A percentile compares a stretch with the other conserved stretches of the same genome.
Conservation (phyloP, 2,888 invertebrate species). For the Calameuta pallipes region DNA sequence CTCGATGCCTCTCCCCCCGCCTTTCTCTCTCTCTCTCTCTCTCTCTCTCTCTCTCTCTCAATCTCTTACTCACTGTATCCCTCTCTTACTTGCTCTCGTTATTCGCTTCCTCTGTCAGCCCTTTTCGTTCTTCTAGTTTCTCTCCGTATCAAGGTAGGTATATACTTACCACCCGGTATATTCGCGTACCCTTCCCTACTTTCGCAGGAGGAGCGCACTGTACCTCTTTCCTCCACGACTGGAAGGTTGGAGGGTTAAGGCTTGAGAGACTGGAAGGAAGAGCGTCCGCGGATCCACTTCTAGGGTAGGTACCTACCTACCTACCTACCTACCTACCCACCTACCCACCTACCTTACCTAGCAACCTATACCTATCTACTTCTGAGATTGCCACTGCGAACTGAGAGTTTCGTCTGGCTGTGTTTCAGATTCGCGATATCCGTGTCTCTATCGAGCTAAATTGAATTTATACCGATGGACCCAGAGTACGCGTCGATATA, state of each 20-base stretch:
- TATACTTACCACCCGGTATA: neutral
- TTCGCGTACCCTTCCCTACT: neutral
- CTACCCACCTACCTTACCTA: neutral
- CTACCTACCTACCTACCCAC: too few relatives aligned
- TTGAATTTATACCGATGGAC: constrained; percentile 17
- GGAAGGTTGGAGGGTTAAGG: neutral
- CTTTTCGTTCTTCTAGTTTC: neutral
- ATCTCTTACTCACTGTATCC: constrained; percentile 11
- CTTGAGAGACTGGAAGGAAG: neutral
- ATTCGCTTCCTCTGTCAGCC: neutral
- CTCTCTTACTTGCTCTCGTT: constrained; percentile 9
- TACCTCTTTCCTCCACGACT: neutral
- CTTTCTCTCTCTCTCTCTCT: constrained; percentile 1
- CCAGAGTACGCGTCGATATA: neutral
- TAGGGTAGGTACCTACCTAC: neutral
- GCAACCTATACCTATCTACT: constrained; percentile 23
- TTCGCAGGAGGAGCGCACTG: neutral
- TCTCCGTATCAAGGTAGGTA: neutral
- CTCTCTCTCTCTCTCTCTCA: neutral
- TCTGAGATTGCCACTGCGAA: constrained; percentile 23
- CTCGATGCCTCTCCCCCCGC: neutral
- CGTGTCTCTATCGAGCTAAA: constrained; percentile 14
- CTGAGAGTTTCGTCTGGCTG: constrained; percentile 16
- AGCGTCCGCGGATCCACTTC: constrained; percentile 17
- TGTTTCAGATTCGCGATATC: constrained; percentile 21